These are phyloP conservation scores for Sogatella furcifera DNA, from an alignment of 1,140 invertebrate species.

Conservation along the genomic window DNA sequence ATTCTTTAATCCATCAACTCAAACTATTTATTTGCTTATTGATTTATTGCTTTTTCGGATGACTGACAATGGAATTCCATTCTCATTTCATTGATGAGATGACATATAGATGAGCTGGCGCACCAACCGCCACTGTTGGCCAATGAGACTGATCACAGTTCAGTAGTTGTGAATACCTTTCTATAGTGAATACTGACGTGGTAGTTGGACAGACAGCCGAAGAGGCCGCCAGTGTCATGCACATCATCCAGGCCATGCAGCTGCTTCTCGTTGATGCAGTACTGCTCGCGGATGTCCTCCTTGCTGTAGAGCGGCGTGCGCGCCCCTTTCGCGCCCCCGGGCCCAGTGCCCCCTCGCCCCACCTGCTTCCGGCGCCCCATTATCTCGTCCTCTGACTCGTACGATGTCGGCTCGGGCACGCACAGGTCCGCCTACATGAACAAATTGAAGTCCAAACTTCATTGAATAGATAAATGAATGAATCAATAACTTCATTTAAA, in stretches of 20 bases:
- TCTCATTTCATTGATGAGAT: too few species aligned
- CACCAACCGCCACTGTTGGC: too few species aligned
- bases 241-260: constrained; percentile 70
- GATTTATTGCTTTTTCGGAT: too few species aligned
- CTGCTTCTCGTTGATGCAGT: constrained; percentile 85
- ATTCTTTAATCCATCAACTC: too few species aligned
- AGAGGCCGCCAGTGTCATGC: constrained; percentile 55
- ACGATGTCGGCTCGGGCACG: constrained; percentile 47
- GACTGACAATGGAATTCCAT: too few species aligned
- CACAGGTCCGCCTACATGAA: constrained; percentile 51
- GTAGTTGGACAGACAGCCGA: constrained; percentile 73
- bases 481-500: too few species aligned
- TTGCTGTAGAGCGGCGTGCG: constrained; percentile 74
- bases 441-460: too few species aligned
- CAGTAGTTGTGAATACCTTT: background rate
- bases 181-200: constrained; percentile 37
- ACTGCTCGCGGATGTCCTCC: constrained; percentile 79
- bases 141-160: too few species aligned
- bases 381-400: constrained; percentile 61
- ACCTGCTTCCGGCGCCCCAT: constrained; percentile 42
- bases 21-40: too few species aligned
- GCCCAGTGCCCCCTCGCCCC: constrained; percentile 39
- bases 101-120: too few species aligned
- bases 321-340: too few species aligned
- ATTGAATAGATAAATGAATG: too few species aligned